phyloP scores from a whole-genome alignment of 2,797 vertebrate genomes.

The Hoplostethus mediterraneus region DNA sequence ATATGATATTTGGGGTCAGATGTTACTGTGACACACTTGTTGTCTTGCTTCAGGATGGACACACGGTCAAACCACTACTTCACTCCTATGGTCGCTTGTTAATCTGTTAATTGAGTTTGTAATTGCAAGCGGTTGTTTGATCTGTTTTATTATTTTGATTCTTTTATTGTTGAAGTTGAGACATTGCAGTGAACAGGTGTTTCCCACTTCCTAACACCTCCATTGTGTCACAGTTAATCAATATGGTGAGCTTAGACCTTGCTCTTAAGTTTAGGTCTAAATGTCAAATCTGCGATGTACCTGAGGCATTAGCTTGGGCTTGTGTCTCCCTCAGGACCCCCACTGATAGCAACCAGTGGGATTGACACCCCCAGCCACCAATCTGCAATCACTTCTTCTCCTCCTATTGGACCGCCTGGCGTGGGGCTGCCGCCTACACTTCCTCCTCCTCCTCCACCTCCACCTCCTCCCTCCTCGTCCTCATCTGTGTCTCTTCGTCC shows the following conservation, averaged over 20 bases:
- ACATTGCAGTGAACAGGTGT: no score
- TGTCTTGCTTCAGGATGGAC: neutral
- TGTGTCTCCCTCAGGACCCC: slow-evolving; percentile 89
- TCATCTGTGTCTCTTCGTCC: slow-evolving; percentile 92
- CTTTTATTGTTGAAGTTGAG: no score
- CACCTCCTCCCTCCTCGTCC: slow-evolving; percentile 75
- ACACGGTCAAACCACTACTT: neutral
- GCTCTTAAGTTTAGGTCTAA: neutral
- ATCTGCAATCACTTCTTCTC: slow-evolving; percentile 75
- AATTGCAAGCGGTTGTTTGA: no score
- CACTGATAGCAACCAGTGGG: slow-evolving; percentile 90
- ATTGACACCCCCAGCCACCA: slow-evolving; percentile 92
- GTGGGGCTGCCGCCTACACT: slow-evolving; percentile 81
- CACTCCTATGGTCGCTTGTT: neutral
- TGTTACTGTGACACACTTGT: neutral
- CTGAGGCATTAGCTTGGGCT: slow-evolving; percentile 74
- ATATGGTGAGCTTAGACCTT: neutral
- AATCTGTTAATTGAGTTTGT: no score
- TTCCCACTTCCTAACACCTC: no score
- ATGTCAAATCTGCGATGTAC: slow-evolving; percentile 11
- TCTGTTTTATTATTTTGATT: no score
- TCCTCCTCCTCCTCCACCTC: slow-evolving; percentile 73
- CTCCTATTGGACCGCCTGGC: slow-evolving; percentile 81
- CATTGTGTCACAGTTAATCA: neutral
- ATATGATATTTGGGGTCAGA: no score